Percentiles rank a stretch among this genome's conserved stretches.
Evolutionary conservation across 2,113 vertebrate genomes (phyloP).

Genomic region (Labrus mixtus): DNA sequence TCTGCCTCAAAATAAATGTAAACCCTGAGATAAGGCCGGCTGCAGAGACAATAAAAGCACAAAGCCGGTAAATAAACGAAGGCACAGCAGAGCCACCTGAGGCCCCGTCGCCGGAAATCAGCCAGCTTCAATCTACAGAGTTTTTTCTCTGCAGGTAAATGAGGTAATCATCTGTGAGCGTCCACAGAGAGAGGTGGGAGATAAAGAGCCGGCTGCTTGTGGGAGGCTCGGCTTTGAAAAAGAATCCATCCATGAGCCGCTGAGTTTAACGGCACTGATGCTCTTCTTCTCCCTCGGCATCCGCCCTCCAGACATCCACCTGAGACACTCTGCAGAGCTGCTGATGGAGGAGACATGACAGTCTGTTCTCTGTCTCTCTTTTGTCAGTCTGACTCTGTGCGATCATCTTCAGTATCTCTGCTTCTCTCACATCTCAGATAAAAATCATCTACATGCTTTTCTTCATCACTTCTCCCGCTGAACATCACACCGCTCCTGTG

Average conservation of each 20-base stretch:
- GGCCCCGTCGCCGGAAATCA: conserved; percentile 64
- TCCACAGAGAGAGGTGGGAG: conserved; percentile 32
- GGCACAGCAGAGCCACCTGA: conserved; percentile 54
- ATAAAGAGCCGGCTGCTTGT: conserved; percentile 46
- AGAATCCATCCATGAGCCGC: conserved; percentile 37
- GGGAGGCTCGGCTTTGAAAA: conserved; percentile 38
- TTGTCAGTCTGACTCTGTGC: conserved; percentile 43
- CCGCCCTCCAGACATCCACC: conserved; percentile 62
- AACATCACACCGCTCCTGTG: conserved; percentile 7
- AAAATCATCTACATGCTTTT: conserved; percentile 52
- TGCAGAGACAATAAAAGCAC: conserved; percentile 54
- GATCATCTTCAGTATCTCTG: conserved; percentile 36
- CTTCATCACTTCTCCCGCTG: conserved; percentile 20
- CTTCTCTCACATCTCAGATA: conserved; percentile 40
- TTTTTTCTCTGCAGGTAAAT: conserved; percentile 45
- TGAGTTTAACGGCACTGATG: conserved; percentile 45
- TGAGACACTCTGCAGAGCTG: conserved; percentile 44
- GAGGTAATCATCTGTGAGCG: conserved; percentile 57
- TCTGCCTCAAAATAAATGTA: conserved; percentile 48
- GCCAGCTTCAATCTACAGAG: conserved; percentile 63
- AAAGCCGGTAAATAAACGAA: conserved; percentile 58
- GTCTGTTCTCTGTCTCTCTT: conserved; percentile 33
- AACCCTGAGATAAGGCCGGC: conserved; percentile 42
- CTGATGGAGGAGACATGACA: conserved; percentile 61
- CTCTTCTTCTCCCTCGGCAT: conserved; percentile 49